Evolutionary conservation across 1,140 invertebrate species (phyloP).

Genomic region (Chrysomallon squamiferum): DNA sequence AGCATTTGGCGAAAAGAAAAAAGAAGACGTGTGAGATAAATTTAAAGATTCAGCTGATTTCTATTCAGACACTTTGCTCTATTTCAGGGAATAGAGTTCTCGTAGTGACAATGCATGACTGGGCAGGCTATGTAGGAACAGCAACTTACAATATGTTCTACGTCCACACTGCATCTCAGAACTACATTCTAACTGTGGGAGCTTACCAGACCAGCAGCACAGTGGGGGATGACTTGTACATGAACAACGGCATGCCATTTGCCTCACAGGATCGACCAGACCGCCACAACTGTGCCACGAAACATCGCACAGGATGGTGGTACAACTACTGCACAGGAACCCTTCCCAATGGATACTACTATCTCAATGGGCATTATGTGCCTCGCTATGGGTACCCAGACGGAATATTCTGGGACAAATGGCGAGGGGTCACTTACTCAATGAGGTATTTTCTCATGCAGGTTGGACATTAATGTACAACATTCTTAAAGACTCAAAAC

Average conservation of each 20-base stretch:
- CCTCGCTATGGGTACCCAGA: conserved; percentile 38
- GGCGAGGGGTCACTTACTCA: conserved; percentile 45
- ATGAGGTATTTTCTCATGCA: conserved; percentile 40
- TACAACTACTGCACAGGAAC: conserved; percentile 51
- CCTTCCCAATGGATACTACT: conserved; percentile 46
- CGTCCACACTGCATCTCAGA: conserved; percentile 8
- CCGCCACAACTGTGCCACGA: conserved; percentile 28
- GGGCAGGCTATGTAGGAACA: conserved; percentile 19
- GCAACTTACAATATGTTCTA: conserved; percentile 34
- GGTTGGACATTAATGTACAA: too few species aligned
- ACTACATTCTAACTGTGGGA: conserved; percentile 22
- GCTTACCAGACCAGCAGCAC: conserved; percentile 6
- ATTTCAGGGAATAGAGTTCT: conserved; percentile 36
- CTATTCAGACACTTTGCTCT: too few species aligned
- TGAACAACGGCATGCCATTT: conserved; percentile 34
- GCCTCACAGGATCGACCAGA: conserved; percentile 34
- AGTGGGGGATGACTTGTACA: conserved; percentile 35
- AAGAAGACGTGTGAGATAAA: too few species aligned
- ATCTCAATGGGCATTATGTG: conserved; percentile 39
- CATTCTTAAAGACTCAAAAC: too few species aligned
- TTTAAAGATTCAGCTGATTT: too few species aligned
- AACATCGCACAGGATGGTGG: conserved; percentile 49
- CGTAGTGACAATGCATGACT: conserved; percentile 37
- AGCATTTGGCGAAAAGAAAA: too few species aligned
- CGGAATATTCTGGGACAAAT: conserved; percentile 52